Percentiles rank a stretch among this genome's conserved stretches.
These are phyloP conservation scores for Ecdyonurus torrentis DNA, from an alignment of 2,888 invertebrate species.

Conservation along the genomic window DNA sequence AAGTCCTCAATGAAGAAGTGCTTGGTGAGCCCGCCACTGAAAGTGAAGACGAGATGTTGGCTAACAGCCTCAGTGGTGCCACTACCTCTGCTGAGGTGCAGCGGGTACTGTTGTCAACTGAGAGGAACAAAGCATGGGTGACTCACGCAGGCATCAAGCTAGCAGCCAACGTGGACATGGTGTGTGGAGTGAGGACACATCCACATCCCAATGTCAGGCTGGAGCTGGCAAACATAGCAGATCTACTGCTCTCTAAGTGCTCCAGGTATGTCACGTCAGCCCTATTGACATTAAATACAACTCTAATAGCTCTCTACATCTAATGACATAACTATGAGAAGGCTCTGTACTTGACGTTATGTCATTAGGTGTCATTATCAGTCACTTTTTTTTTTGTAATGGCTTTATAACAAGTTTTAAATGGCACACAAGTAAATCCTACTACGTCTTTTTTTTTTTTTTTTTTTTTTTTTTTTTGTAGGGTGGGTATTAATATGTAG, in stretches of 20 bases:
- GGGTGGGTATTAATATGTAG: too few species aligned
- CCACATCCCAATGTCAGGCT: constrained; percentile 40
- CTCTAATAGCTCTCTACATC: too few species aligned
- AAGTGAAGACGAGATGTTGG: too few species aligned
- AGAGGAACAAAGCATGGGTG: constrained; percentile 38
- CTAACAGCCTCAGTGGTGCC: constrained; percentile 3
- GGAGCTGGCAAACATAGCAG: constrained; percentile 42
- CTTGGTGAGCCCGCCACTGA: background rate
- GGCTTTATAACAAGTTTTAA: too few species aligned
- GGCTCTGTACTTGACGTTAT: too few species aligned
- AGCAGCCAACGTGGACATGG: constrained; percentile 29
- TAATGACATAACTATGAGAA: too few species aligned
- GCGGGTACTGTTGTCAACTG: constrained; percentile 22
- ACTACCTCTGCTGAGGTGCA: constrained; percentile 22
- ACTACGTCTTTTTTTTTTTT: too few species aligned
- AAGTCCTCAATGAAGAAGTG: constrained; percentile 29
- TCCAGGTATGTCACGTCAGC: constrained; percentile 12
- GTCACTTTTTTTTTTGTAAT: too few species aligned
- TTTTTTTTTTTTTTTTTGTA: too few species aligned
- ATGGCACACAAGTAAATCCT: too few species aligned
- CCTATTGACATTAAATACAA: too few species aligned
- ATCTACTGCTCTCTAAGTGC: constrained; percentile 25
- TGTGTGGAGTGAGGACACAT: constrained; percentile 38
- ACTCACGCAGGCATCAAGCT: constrained; percentile 38
- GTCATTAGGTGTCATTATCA: too few species aligned